Evolutionary conservation across 1,140 invertebrate genomes (phyloP), one percentile per base, ranked within the genome.

Genomic region (Apis florea): DNA sequence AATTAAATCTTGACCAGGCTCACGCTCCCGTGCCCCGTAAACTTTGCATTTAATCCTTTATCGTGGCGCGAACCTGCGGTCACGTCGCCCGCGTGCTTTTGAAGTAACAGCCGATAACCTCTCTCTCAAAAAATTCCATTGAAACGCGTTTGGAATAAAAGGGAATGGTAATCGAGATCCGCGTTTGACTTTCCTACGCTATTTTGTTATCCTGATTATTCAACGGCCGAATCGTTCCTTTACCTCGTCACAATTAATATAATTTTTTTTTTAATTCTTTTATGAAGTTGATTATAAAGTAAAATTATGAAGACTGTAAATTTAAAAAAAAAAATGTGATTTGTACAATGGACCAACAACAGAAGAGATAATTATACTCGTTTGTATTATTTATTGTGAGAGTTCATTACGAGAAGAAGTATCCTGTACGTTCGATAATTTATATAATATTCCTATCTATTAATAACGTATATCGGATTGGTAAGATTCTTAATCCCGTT

Each of bases 151-250:
- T n/a, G 24, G 0, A 19, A 47, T 76, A 61, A 76, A 76, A 76
- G 21, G 26, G 5, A 19, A 17, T 17, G 19, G n/a, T 40, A 40
- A 40, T 21, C 31, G 47, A 64, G 69, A 51, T 40, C 31, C 31
- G 31, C 31, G 51, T 61, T 86, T 83, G 63, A 77, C 74, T 82
- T 86, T 85, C 71, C 66, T 82, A 69, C 77, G 64, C 15, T 31
- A 77, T 83, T 77, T 56, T 17, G 58, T 73, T 56, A 77, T 82
- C 56, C 63, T 76, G 61, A 67, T 56, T 79, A 58, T 85, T 85
- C 69, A 56, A 49, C 61, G 59, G 51, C n/a, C 75, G 40, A 68
- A 68, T 77, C 61, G 61, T 77, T 85, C 77, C 24, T 9, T 19
- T 19, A 1, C 10, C 8, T 10, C 21, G 11, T 47, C 19, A 11